Evolutionary conservation across 1,140 invertebrate species (phyloP).

Genomic region (Holcopasites calliopsidis): DNA sequence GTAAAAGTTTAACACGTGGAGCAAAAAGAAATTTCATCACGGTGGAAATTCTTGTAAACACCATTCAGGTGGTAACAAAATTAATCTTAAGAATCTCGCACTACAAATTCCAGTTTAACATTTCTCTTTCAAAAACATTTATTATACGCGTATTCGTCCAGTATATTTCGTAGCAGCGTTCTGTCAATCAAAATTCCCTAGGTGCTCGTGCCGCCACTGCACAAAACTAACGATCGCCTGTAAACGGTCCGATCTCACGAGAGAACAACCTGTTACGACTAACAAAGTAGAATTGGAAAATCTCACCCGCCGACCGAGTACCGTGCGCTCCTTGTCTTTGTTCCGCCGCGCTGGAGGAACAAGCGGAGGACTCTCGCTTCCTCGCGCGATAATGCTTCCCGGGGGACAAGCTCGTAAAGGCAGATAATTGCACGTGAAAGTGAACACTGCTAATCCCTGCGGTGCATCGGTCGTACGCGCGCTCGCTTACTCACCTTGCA

Average conservation of each 20-base stretch:
- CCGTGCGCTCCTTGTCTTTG: neutral
- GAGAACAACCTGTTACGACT: slow-evolving; percentile 35
- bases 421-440: slow-evolving; percentile 59
- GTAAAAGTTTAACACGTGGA: neutral
- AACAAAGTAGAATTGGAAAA: slow-evolving; percentile 45
- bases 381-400: slow-evolving; percentile 44
- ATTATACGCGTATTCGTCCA: too few species aligned
- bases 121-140: too few species aligned
- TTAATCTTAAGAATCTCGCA: too few species aligned
- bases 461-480: slow-evolving; percentile 11
- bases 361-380: neutral
- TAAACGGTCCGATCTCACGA: slow-evolving; percentile 35
- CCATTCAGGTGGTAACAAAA: too few species aligned
- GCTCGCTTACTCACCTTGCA: neutral
- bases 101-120: too few species aligned
- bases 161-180: neutral
- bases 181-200: slow-evolving; percentile 16
- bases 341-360: neutral
- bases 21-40: slow-evolving; percentile 16
- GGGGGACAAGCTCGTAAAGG: slow-evolving; percentile 44
- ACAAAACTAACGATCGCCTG: slow-evolving; percentile 34
- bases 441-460: slow-evolving; percentile 45
- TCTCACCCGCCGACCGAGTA: neutral
- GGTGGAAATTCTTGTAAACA: too few species aligned
- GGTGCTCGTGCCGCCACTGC: slow-evolving; percentile 5